Base-by-base conservation (phyloP, 2,113 vertebrate species). In the Limnothrissa miodon region DNA sequence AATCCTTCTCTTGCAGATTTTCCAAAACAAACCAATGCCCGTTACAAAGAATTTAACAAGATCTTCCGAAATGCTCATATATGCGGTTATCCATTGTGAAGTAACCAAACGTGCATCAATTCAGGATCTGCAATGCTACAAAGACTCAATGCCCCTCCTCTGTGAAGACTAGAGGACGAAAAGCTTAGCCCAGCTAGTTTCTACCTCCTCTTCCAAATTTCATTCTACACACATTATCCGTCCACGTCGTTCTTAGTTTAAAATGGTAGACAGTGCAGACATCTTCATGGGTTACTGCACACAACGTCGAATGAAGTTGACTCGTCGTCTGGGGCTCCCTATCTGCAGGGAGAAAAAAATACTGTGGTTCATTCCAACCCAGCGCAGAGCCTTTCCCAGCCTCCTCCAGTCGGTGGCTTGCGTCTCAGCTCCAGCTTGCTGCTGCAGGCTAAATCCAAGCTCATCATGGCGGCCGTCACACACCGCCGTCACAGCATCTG, bases 41-140 rank as follows among this genome's bases (percentile, higher is more conserved):
- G 7, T 82, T 79, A 90, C 78, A 80, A 78, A 80, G 51, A 29
- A 33, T 78, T 85, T 90, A 85, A 91, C 70, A 83, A 84, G 81
- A 87, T 86, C 86, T 87, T 78, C 56, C 78, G 86, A 87, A 85
- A 90, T 87, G 84, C 84, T 81, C 80, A 86, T 88, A 86, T 89
- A 81, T 87, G 86, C 84, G 88, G 83, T 87, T 90, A 91, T 91
- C 91, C 91, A 94, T 93, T 91, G 89, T 89, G 90, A 88, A 90
- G 89, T 82, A 86, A 87, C 83, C 66, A 90, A 85, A 86, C 82
- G 83, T 78, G 89, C 89, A 91, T 86, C 88, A 84, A 86, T 80
- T 78, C 86, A 78, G 91, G 93, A 92, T 91, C 94, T 92, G 93
- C 94, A 94, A 91, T 93, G 94, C 93, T 93, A 92, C 93, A 93